Percentiles rank a stretch among this genome's conserved stretches.
These are phyloP conservation scores for Platerodrilus igneus DNA, from an alignment of 2,888 invertebrate genomes.

Conservation along the genomic window DNA sequence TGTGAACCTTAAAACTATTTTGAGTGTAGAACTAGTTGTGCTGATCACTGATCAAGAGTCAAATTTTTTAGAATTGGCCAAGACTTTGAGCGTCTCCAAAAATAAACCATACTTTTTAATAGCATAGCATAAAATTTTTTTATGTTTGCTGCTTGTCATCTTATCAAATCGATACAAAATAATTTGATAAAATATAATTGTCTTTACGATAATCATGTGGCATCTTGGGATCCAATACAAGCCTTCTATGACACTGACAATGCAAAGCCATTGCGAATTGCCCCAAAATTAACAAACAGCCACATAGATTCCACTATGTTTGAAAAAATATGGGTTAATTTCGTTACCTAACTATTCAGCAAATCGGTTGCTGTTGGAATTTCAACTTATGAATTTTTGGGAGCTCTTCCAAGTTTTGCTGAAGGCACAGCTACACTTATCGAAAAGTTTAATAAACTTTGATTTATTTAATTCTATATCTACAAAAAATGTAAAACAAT, in stretches of 20 bases:
- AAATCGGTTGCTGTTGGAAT: constrained; percentile 26
- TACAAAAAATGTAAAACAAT: constrained; percentile 5
- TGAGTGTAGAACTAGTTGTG: background rate
- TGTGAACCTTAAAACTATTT: background rate
- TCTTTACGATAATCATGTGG: constrained; percentile 11
- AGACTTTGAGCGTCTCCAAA: constrained; percentile 16
- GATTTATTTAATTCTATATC: constrained; percentile 6
- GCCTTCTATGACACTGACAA: constrained; percentile 25
- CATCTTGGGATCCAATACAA: constrained; percentile 21
- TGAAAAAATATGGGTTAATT: constrained; percentile 28
- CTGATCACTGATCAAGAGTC: constrained; percentile 9
- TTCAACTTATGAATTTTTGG: constrained; percentile 18
- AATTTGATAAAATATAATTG: constrained; percentile 22
- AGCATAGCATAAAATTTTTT: constrained; percentile 22
- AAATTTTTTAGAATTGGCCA: constrained; percentile 15
- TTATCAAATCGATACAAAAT: constrained; percentile 23
- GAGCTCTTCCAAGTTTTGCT: constrained; percentile 18
- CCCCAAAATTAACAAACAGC: constrained; percentile 24
- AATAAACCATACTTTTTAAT: constrained; percentile 22
- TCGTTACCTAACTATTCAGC: constrained; percentile 27
- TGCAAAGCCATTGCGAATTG: constrained; percentile 11
- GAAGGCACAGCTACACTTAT: constrained; percentile 2
- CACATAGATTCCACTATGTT: constrained; percentile 27
- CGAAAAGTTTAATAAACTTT: too few species aligned
- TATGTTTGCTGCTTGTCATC: constrained; percentile 25